A percentile compares a stretch with the other conserved stretches of the same genome.
Conservation (phyloP, 2,888 invertebrate species). For the Parapristionchus giblindavisi region DNA sequence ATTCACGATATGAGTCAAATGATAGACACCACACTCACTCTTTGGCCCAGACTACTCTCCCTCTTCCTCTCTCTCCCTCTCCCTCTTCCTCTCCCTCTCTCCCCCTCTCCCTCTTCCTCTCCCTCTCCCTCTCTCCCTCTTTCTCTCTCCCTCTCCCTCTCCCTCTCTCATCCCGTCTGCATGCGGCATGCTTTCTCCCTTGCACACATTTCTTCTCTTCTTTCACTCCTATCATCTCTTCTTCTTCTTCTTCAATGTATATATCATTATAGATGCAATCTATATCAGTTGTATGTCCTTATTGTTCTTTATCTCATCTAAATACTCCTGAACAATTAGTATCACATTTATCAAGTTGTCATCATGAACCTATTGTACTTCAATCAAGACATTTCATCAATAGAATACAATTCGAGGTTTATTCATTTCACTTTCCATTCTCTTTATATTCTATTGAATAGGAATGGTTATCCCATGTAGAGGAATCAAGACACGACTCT, state of each 20-base stretch:
- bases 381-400: background rate
- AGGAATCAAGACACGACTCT: no score
- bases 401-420: constrained; percentile 14
- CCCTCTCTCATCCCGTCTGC: constrained; percentile 2
- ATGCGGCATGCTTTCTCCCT: constrained; percentile 32
- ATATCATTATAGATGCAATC: background rate
- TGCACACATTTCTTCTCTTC: constrained; percentile 14
- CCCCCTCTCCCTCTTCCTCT: background rate
- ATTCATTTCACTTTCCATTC: no score
- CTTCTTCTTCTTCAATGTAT: background rate
- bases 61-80: no score
- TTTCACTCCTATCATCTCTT: background rate
- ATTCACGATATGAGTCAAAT: no score
- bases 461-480: no score
- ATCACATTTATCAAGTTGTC: background rate
- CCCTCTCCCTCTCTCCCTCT: background rate
- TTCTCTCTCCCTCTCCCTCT: background rate
- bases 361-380: background rate
- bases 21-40: no score
- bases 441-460: no score
- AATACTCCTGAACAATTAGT: constrained; percentile 13
- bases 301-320: constrained; percentile 12
- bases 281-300: constrained; percentile 9
- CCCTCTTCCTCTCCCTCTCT: constrained; percentile 1
- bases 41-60: no score